Evolutionary conservation across 2,113 vertebrate species (phyloP).

Genomic region (rat (Rattus norvegicus)): DNA sequence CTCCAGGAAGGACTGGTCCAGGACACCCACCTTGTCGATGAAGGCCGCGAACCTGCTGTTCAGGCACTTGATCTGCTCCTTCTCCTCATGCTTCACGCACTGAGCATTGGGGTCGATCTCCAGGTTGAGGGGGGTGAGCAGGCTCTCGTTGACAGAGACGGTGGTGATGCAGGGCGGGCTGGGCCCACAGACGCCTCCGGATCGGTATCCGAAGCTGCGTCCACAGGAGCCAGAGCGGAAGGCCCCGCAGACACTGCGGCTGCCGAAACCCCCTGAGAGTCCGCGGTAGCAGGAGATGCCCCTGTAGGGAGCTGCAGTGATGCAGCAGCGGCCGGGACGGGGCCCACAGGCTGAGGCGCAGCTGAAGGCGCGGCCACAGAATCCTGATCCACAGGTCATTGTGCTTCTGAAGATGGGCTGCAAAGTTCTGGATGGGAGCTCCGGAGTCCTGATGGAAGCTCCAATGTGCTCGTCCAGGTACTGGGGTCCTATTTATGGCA

Average conservation of each 20-base stretch:
- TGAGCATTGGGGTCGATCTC: constrained; percentile 91
- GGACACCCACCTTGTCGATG: constrained; percentile 87
- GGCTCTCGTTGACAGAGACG: constrained; percentile 74
- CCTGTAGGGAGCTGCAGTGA: constrained; percentile 66
- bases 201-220: constrained; percentile 67
- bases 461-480: not conserved
- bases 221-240: constrained; percentile 51
- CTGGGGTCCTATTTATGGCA: constrained; percentile 72
- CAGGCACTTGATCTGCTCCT: constrained; percentile 90
- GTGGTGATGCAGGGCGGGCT: constrained; percentile 69
- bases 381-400: constrained; percentile 78
- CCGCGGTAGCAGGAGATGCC: constrained; percentile 75
- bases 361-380: constrained; percentile 53
- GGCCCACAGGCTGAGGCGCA: constrained; percentile 68
- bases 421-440: not conserved
- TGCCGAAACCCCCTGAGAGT: constrained; percentile 79
- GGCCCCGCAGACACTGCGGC: constrained; percentile 81
- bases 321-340: constrained; percentile 64
- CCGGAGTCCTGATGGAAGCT: constrained; percentile 53
- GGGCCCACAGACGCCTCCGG: constrained; percentile 56
- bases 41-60: constrained; percentile 90
- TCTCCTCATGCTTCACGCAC: constrained; percentile 88
- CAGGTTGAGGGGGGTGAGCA: constrained; percentile 93
- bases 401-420: not conserved
- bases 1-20: not conserved